A percentile compares a stretch with the other conserved stretches of the same genome.
Conservation (phyloP, 2,113 vertebrate species). For the Gopherus flavomarginatus region DNA sequence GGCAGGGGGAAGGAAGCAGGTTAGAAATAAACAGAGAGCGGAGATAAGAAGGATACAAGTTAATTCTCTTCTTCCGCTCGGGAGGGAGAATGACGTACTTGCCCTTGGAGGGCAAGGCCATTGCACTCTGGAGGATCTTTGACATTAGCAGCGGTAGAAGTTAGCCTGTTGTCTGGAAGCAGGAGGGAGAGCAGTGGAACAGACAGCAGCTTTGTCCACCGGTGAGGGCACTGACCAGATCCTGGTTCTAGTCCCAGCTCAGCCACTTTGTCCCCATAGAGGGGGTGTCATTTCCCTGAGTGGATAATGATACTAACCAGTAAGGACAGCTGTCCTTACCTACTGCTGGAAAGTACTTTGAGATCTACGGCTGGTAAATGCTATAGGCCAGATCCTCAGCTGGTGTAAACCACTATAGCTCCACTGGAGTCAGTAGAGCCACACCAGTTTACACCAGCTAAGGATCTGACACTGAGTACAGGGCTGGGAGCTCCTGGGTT, state of each 20-base stretch:
- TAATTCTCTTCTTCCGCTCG: slow-evolving; percentile 61
- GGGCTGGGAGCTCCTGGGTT: too few species aligned
- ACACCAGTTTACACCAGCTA: not conserved
- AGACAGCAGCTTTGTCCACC: not conserved
- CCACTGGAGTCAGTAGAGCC: not conserved
- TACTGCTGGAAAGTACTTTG: not conserved
- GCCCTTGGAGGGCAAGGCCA: slow-evolving; percentile 59
- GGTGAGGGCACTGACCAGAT: not conserved
- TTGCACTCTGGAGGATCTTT: not conserved
- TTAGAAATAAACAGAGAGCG: slow-evolving; percentile 81
- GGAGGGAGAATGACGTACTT: slow-evolving; percentile 25
- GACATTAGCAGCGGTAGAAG: not conserved
- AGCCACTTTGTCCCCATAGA: not conserved
- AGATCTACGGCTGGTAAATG: not conserved
- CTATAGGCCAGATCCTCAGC: not conserved
- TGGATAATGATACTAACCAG: not conserved
- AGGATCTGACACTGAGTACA: not conserved
- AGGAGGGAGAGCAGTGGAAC: not conserved
- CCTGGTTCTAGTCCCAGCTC: not conserved
- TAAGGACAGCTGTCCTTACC: not conserved
- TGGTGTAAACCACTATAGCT: not conserved
- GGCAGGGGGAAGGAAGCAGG: slow-evolving; percentile 53
- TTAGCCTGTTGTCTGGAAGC: not conserved
- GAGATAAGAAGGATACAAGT: slow-evolving; percentile 81
- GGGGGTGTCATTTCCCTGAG: not conserved